Evolutionary conservation across 2,113 vertebrate species (phyloP).

Genomic region (Salvelinus alpinus): DNA sequence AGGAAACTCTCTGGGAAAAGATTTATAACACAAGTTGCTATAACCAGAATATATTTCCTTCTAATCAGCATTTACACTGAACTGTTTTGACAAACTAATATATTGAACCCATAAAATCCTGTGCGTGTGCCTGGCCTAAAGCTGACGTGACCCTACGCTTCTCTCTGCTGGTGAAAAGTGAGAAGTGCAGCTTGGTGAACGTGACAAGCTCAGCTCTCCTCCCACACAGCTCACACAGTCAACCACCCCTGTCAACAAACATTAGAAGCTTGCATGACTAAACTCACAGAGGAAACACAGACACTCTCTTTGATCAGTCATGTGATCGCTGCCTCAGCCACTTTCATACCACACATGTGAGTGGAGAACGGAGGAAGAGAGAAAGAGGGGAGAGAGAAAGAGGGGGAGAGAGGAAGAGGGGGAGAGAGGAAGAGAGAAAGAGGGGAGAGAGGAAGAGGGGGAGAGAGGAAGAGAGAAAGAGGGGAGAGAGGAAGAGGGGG

Average conservation of each 20-base stretch:
- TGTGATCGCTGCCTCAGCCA: constrained; percentile 47
- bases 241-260: constrained; percentile 43
- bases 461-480: constrained; percentile 28
- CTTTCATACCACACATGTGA: constrained; percentile 60
- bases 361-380: constrained; percentile 1
- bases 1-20: not conserved
- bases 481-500: not conserved
- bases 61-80: no score
- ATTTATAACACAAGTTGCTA: not conserved
- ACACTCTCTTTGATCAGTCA: constrained; percentile 38
- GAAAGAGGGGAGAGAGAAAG: not conserved
- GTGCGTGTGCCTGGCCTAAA: not conserved
- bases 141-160: not conserved
- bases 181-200: constrained; percentile 22
- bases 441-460: not conserved
- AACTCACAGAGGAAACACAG: constrained; percentile 25
- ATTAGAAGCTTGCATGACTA: constrained; percentile 57
- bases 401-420: constrained; percentile 8
- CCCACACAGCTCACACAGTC: not conserved
- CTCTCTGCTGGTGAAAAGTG: constrained; percentile 47
- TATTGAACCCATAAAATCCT: not conserved
- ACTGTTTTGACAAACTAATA: not conserved
- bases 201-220: constrained; percentile 14
- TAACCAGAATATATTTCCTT: not conserved
- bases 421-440: not conserved